Evolutionary conservation across 2,888 invertebrate species (phyloP).

Genomic region (Plusia festucae): DNA sequence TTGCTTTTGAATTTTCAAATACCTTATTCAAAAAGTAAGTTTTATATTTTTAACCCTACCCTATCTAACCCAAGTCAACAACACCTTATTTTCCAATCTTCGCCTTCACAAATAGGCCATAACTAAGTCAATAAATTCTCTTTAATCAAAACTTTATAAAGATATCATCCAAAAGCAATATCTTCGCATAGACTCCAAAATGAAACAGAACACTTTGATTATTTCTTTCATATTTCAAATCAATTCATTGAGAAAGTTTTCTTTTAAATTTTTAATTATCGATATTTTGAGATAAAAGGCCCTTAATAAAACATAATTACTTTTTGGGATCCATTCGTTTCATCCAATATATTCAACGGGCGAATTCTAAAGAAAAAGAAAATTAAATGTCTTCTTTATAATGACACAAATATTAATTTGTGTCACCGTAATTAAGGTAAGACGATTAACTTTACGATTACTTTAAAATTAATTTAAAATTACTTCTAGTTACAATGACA

Average conservation of each 20-base stretch:
- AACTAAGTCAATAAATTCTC: not conserved
- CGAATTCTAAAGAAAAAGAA: too few species aligned
- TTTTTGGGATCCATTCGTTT: not conserved
- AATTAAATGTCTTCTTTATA: not conserved
- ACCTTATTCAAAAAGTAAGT: too few species aligned
- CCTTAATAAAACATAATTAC: not conserved
- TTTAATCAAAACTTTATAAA: not conserved
- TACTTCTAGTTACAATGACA: not conserved
- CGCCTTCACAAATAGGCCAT: not conserved
- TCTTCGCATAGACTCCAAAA: conserved; percentile 14
- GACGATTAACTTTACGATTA: not conserved
- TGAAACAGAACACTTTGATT: conserved; percentile 23
- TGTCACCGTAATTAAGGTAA: not conserved
- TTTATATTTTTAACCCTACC: too few species aligned
- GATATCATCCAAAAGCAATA: conserved; percentile 21
- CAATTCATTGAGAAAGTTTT: conserved; percentile 20
- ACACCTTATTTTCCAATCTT: not conserved
- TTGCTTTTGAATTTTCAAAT: too few species aligned
- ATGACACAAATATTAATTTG: not conserved
- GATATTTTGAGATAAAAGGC: not conserved
- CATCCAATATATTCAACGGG: not conserved
- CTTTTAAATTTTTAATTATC: not conserved
- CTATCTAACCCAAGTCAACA: too few species aligned
- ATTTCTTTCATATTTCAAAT: conserved; percentile 27
- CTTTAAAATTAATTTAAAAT: not conserved